phyloP scores from a whole-genome alignment of 2,113 vertebrate genomes.

The Urocolius indicus region DNA sequence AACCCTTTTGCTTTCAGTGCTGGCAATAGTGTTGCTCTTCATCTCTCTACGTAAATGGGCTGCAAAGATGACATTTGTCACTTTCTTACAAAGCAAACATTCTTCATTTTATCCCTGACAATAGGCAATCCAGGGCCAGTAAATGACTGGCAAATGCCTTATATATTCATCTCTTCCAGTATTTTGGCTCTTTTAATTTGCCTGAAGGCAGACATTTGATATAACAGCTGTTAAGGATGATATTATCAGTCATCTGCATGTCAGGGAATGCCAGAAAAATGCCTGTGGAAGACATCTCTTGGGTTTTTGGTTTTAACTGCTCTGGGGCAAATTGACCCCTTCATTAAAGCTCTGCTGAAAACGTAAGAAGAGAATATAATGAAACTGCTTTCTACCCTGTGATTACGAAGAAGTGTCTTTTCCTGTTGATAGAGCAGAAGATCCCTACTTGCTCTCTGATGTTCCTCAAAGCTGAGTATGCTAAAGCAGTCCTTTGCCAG shows the following conservation, averaged over 20 bases:
- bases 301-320: slow-evolving; percentile 36
- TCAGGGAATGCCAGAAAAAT: slow-evolving; percentile 25
- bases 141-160: slow-evolving; percentile 81
- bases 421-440: background rate
- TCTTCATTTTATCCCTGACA: slow-evolving; percentile 73
- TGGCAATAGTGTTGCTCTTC: background rate
- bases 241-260: slow-evolving; percentile 44
- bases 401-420: background rate
- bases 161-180: slow-evolving; percentile 76
- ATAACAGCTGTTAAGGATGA: slow-evolving; percentile 56
- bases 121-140: slow-evolving; percentile 71
- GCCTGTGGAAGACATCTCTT: slow-evolving; percentile 23
- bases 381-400: background rate
- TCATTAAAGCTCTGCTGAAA: background rate
- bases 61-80: slow-evolving; percentile 1
- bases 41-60: fast-evolving
- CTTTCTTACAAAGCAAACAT: background rate
- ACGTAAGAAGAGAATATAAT: background rate
- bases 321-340: background rate
- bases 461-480: background rate
- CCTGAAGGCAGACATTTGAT: slow-evolving; percentile 55
- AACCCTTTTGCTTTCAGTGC: background rate
- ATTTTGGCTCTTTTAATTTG: slow-evolving; percentile 72
- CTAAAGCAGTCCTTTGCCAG: background rate
- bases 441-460: background rate